Base-by-base conservation (phyloP, 2,113 vertebrate genomes). In the Pyxicephalus adspersus region DNA sequence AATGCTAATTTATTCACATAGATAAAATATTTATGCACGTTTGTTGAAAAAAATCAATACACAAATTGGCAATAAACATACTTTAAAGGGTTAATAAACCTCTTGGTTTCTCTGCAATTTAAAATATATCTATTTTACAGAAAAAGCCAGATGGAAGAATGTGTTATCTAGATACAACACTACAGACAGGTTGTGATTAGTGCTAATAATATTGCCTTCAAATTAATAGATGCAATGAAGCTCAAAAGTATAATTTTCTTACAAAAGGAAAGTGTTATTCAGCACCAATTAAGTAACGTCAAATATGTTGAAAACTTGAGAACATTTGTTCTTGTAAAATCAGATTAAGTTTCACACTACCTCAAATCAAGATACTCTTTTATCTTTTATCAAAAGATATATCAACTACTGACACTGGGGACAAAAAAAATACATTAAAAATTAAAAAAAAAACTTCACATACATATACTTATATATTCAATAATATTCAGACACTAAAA, bases 181-280 rank as follows among this genome's bases (percentile, higher is more conserved):
- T 70, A 74, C 4, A 55, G 79, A 81, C 79, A 81, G 26, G 51
- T 65, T 81, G 68, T 65, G 79, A 81, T 81, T 65, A 74, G 70
- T 74, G 79, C 64, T 81, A 81, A 81, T 81, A 81, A 81, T 81
- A 81, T 64, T 81, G 79, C 51, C 70, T 81, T 74, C 67, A 81
- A 73, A 81, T 81, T 73, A 81, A 81, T 81, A 81, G 70, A 74
- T 74, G 58, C 60, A 81, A 73, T 52, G 67, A 81, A 81, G 68
- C 68, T 64, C 68, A 72, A 78, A 78, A 45, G 64, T 67, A 78
- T 67, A 54, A 67, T 67, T 78, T 78, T 58, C 29, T 58, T 78
- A 68, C 61, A 65, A 81, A 73, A 38, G 68, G 50, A 81, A 81
- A 73, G 78, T 81, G 78, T 60, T 73, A 73, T 81, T 64, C 78